Conservation (phyloP, 1,140 invertebrate genomes). For the Drosophila prosaltans region DNA sequence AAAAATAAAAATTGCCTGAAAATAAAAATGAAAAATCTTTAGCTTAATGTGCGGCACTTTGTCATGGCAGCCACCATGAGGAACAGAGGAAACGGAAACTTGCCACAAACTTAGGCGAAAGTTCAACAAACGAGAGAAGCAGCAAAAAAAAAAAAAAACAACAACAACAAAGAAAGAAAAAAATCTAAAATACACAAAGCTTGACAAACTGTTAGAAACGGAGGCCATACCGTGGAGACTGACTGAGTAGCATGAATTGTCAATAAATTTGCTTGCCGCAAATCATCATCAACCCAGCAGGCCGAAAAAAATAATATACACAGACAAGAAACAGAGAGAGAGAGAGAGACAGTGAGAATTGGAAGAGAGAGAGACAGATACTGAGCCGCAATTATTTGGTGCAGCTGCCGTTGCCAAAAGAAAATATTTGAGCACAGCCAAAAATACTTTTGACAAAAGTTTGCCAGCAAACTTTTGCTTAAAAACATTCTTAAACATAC, state of each 20-base stretch:
- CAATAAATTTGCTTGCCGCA: constrained; percentile 79
- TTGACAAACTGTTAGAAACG: neutral
- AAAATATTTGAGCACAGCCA: constrained; percentile 69
- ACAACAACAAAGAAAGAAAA: neutral
- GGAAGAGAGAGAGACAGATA: constrained; percentile 20
- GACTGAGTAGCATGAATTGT: constrained; percentile 66
- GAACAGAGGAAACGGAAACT: constrained; percentile 63
- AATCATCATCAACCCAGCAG: constrained; percentile 56
- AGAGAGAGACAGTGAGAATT: neutral
- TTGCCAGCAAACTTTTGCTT: constrained; percentile 69
- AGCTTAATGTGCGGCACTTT: constrained; percentile 75
- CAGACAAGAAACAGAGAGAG: neutral
- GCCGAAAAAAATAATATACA: constrained; percentile 13
- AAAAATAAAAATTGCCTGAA: constrained; percentile 5
- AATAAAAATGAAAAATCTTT: constrained; percentile 77
- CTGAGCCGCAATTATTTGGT: constrained; percentile 71
- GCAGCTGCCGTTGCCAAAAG: constrained; percentile 69
- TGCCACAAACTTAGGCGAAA: constrained; percentile 72
- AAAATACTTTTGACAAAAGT: constrained; percentile 75
- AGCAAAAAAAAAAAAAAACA: neutral
- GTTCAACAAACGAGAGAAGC: constrained; percentile 60
- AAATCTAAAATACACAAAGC: constrained; percentile 25
- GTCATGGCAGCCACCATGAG: constrained; percentile 59
- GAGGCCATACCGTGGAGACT: constrained; percentile 18
- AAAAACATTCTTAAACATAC: constrained; percentile 61